phyloP scores from a whole-genome alignment of 2,797 vertebrate genomes.

The Hoplostethus mediterraneus region DNA sequence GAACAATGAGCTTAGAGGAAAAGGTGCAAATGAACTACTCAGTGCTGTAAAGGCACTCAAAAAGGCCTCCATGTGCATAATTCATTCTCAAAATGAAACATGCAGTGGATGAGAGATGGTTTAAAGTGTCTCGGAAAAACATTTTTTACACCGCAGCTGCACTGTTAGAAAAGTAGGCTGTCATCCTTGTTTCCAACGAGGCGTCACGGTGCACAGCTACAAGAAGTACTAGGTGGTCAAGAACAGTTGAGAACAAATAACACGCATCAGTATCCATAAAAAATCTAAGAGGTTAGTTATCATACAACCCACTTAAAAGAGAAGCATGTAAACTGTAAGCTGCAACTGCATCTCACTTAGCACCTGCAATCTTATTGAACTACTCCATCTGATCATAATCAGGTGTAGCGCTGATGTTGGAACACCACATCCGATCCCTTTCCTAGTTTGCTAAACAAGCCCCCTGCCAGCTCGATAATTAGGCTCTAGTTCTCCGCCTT shows the following conservation, averaged over 20 bases:
- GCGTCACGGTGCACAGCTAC: conserved; percentile 12
- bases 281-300: conserved; percentile 51
- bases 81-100: conserved; percentile 36
- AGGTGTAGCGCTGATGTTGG: conserved; percentile 51
- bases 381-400: conserved; percentile 66
- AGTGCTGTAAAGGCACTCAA: conserved; percentile 14
- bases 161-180: conserved; percentile 21
- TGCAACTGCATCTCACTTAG: conserved; percentile 56
- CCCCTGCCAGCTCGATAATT: conserved; percentile 68
- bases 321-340: conserved; percentile 31
- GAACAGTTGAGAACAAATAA: conserved; percentile 10
- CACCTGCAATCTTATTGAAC: conserved; percentile 53
- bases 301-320: conserved; percentile 57
- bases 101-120: conserved; percentile 8
- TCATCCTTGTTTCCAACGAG: conserved; percentile 18
- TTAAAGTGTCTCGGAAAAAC: conserved; percentile 12
- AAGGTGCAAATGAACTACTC: conserved; percentile 27
- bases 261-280: conserved; percentile 7
- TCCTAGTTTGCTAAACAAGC: conserved; percentile 62
- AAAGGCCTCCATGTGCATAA: conserved; percentile 30
- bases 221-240: conserved; percentile 26
- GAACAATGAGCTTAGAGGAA: conserved; percentile 18
- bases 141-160: conserved; percentile 11
- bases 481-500: conserved; percentile 59
- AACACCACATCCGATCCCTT: conserved; percentile 54